Evolutionary conservation across 1,140 invertebrate species (phyloP), one percentile per base, ranked within the genome.

Genomic region (Drosophila simulans): DNA sequence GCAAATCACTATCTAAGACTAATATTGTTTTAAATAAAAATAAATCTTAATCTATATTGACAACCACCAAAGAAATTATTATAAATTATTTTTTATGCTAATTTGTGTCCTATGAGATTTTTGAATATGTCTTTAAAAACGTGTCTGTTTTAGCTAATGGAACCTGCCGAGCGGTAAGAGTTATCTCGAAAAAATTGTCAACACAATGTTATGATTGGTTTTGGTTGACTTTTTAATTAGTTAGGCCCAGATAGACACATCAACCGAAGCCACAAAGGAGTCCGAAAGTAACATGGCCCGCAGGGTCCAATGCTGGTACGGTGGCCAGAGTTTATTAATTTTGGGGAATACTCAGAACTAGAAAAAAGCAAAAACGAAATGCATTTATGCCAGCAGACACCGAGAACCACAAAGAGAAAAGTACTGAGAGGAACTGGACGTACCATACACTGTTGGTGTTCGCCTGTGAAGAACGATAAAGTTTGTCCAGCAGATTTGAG

Each of bases 151-250:
- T 5, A 78, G n/a, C n/a, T 49, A 46, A 64, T 65, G 37, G 46
- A 70, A 51, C n/a, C 31, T 10, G 1, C 11, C 12, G 3, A 2
- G 13, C 15, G 10, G 43, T 46, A 11, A 13, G 17, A 15, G 46
- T 48, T 64, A 45, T 34, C 10, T 59, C 22, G 11, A 60, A 68
- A 64, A 71, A 74, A 74, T 43, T 68, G 59, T 57, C 54, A 76
- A 56, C 42, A 55, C 56, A 60, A 69, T 63, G 71, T 83, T 88
- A 56, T 83, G 79, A 86, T 86, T 88, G 82, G 78, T 86, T 86
- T 78, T 65, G 57, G 54, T 52, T 64, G 64, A 75, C 78, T 86
- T 79, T 81, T 70, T 86, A 86, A 86, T 86, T 86, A 86, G 83
- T 55, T 52, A 39, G 70, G 70, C 72, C n/a, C 43, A 37, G 31